These are phyloP conservation scores for Neodon shergylaensis DNA, from an alignment of 2,113 vertebrate species.

Conservation along the genomic window DNA sequence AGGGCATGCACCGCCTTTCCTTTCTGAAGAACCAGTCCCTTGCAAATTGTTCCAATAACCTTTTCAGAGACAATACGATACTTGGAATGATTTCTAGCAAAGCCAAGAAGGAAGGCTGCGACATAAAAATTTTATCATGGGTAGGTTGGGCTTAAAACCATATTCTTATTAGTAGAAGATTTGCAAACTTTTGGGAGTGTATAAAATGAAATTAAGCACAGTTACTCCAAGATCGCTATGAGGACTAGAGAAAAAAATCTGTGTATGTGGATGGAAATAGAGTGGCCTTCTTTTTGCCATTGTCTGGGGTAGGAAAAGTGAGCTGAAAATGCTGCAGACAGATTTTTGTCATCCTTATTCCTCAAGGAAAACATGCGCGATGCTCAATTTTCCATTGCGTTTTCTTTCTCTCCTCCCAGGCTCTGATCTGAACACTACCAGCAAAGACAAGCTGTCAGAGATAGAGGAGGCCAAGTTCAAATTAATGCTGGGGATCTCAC, in stretches of 20 bases:
- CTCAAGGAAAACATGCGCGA: rapidly evolving
- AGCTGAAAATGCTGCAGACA: background rate
- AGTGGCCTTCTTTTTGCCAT: background rate
- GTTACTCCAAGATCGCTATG: background rate
- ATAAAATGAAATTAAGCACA: background rate
- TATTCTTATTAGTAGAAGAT: slow-evolving; percentile 8
- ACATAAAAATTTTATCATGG: background rate
- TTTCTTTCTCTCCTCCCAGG: slow-evolving; percentile 69
- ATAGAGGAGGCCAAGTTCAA: slow-evolving; percentile 19
- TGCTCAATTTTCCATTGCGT: background rate
- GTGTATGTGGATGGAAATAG: too few relatives aligned
- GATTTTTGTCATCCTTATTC: background rate
- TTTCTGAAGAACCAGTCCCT: background rate
- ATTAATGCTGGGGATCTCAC: slow-evolving; percentile 35
- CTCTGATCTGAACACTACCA: background rate
- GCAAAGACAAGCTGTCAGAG: background rate
- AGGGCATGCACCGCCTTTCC: background rate
- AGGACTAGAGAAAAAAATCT: background rate
- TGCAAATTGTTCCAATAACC: background rate
- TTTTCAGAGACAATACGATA: background rate
- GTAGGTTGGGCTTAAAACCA: background rate
- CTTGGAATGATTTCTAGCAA: slow-evolving; percentile 1
- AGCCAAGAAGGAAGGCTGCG: background rate
- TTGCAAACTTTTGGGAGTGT: background rate
- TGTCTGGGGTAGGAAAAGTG: too few relatives aligned